Percentiles rank a stretch among this genome's conserved stretches.
These are phyloP conservation scores for Liopterus haemorrhoidalis DNA, from an alignment of 2,888 invertebrate species.

Conservation along the genomic window DNA sequence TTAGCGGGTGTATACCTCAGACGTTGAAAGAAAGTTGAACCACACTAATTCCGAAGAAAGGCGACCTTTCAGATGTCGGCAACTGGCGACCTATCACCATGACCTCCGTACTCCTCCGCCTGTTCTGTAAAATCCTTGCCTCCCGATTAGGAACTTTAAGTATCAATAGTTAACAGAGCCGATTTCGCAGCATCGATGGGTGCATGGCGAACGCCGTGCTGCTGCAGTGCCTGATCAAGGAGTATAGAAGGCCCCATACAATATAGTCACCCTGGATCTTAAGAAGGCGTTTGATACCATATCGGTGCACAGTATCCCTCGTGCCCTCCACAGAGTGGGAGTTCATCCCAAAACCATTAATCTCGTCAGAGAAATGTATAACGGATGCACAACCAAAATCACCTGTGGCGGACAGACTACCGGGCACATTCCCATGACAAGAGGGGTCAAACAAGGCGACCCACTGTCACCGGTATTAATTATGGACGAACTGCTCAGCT, in stretches of 20 bases:
- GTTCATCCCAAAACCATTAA: not conserved
- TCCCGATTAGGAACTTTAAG: not conserved
- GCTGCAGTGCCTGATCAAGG: constrained; percentile 5
- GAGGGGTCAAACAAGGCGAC: constrained; percentile 13
- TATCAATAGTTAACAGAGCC: not conserved
- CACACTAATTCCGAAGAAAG: not conserved
- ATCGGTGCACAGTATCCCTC: not conserved
- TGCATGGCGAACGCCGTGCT: constrained; percentile 4
- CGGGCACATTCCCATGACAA: not conserved
- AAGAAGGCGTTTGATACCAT: constrained; percentile 5
- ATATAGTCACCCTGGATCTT: not conserved
- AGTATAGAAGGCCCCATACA: not conserved
- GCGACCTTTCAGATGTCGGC: not conserved
- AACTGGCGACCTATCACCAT: not conserved
- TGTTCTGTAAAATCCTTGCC: not conserved
- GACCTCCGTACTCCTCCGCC: not conserved
- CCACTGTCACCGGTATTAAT: constrained; percentile 5
- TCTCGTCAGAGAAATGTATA: not conserved
- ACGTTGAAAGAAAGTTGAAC: too few species aligned
- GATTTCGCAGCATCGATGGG: constrained; percentile 2
- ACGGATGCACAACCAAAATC: not conserved
- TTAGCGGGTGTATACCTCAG: too few species aligned
- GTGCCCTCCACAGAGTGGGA: constrained; percentile 1
- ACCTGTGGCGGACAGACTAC: not conserved
- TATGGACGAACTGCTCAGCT: constrained; percentile 5